Percentiles rank a stretch among this genome's conserved stretches.
phyloP scores from a whole-genome alignment of 2,797 vertebrate species.

The Poecilia wingei region DNA sequence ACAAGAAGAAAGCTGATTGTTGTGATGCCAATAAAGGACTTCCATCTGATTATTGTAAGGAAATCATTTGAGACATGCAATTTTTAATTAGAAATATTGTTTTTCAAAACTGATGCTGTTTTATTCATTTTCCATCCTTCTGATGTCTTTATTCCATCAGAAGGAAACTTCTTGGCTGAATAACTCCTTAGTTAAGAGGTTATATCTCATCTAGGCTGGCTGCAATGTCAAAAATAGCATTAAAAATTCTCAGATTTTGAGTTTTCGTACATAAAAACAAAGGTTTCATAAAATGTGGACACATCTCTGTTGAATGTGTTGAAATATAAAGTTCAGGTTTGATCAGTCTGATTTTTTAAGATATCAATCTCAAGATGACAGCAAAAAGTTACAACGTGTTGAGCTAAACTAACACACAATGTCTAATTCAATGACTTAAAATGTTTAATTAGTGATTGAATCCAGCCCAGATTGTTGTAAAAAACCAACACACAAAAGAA shows the following conservation, averaged over 20 bases:
- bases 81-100: not conserved
- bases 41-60: not conserved
- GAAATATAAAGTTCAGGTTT: not conserved
- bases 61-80: not conserved
- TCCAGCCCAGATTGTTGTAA: not conserved
- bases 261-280: not conserved
- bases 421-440: no score
- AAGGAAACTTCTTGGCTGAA: not conserved
- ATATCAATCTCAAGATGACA: not conserved
- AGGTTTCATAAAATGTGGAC: not conserved
- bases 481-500: not conserved
- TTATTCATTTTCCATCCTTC: not conserved
- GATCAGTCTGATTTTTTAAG: not conserved
- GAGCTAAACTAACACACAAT: no score
- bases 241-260: not conserved
- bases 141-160: not conserved
- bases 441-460: no score
- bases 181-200: not conserved
- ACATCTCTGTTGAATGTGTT: not conserved
- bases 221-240: not conserved
- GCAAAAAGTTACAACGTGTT: not conserved
- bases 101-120: not conserved
- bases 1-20: not conserved
- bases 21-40: not conserved
- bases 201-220: not conserved